These are phyloP conservation scores for Procavia capensis DNA, from an alignment of 2,113 vertebrate species.

Conservation along the genomic window DNA sequence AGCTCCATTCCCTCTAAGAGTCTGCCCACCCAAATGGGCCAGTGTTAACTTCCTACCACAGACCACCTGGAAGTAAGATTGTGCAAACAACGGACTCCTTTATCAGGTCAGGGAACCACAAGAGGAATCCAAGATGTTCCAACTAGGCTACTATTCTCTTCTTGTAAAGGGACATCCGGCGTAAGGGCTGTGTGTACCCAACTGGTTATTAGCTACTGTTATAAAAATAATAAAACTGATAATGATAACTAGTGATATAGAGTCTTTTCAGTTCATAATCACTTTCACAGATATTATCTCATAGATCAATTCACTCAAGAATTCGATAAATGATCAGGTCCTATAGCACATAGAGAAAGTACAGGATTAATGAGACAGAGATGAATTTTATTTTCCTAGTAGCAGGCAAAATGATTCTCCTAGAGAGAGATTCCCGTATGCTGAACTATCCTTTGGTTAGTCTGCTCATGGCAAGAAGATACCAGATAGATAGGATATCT, in stretches of 20 bases:
- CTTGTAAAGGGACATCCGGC: neutral
- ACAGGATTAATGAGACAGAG: neutral
- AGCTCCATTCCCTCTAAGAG: neutral
- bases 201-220: neutral
- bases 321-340: neutral
- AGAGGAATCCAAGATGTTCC: neutral
- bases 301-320: neutral
- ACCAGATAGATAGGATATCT: neutral
- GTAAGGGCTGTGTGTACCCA: neutral
- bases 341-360: neutral
- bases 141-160: neutral
- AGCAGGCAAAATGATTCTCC: neutral
- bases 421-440: neutral
- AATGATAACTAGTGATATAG: neutral
- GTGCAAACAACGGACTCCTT: neutral
- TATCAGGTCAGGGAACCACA: neutral
- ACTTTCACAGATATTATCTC: neutral
- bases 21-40: neutral
- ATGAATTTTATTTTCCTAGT: neutral
- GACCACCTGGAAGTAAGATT: neutral
- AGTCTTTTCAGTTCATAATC: neutral
- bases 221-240: neutral
- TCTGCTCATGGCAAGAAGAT: neutral
- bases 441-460: slow-evolving; percentile 15
- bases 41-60: neutral